Conservation (phyloP, 2,888 invertebrate genomes). For the Hydriomena furcata region DNA sequence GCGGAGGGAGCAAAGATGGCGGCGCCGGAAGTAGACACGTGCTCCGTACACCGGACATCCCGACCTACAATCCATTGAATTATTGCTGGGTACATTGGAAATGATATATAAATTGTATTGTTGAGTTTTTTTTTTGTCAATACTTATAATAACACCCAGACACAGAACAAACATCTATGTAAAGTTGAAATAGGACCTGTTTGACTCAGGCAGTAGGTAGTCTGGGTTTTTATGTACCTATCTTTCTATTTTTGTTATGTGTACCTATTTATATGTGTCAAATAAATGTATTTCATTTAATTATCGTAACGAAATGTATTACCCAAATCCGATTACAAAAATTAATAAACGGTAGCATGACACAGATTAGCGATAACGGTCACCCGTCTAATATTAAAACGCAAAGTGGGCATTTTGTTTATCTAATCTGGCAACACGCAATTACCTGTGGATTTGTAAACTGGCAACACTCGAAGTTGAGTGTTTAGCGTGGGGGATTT, state of each 20-base stretch:
- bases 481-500: constrained; percentile 34
- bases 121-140: constrained; percentile 4
- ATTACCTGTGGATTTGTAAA: constrained; percentile 64
- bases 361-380: constrained; percentile 37
- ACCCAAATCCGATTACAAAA: constrained; percentile 37
- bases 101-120: constrained; percentile 50
- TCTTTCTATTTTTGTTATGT: no score
- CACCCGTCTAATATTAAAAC: constrained; percentile 48
- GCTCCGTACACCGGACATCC: constrained; percentile 78
- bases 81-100: constrained; percentile 51
- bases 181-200: no score
- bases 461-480: constrained; percentile 50
- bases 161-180: no score
- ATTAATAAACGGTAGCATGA: constrained; percentile 69
- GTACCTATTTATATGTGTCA: no score
- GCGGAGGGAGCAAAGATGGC: constrained; percentile 74
- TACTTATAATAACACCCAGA: no score
- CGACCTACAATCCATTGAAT: constrained; percentile 72
- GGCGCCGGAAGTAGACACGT: constrained; percentile 79
- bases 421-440: constrained; percentile 75
- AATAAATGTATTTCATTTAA: no score
- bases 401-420: constrained; percentile 44
- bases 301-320: constrained; percentile 9
- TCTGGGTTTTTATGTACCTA: no score
- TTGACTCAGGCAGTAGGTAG: no score